Percentiles rank a stretch among this genome's conserved stretches.
phyloP scores from a whole-genome alignment of 2,797 vertebrate species.

The Fundulus diaphanus region DNA sequence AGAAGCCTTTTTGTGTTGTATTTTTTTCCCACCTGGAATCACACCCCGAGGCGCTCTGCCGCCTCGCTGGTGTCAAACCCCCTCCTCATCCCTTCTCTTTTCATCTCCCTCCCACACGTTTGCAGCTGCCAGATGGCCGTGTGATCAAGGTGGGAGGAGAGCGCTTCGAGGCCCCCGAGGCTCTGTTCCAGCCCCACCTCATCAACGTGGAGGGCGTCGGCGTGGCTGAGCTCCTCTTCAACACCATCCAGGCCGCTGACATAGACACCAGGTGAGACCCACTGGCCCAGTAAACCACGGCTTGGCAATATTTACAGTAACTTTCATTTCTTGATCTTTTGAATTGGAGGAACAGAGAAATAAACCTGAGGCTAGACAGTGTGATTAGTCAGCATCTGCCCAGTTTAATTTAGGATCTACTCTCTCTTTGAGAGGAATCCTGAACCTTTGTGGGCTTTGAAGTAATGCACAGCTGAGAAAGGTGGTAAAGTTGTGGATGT shows the following conservation, averaged over 20 bases:
- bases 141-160: constrained; percentile 99
- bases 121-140: constrained; percentile 95
- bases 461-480: no score
- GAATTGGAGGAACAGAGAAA: not conserved
- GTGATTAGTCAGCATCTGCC: not conserved
- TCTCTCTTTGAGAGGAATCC: not conserved
- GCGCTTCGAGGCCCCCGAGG: constrained; percentile 96
- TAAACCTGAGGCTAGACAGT: not conserved
- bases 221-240: constrained; percentile 97
- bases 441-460: not conserved
- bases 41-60: constrained; percentile 20
- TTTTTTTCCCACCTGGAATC: constrained; percentile 18
- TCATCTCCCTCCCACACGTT: constrained; percentile 56
- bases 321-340: not conserved
- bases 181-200: constrained; percentile 97
- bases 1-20: not conserved
- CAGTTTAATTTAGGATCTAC: not conserved
- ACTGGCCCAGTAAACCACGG: not conserved
- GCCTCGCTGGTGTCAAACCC: constrained; percentile 38
- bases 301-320: not conserved
- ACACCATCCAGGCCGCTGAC: constrained; percentile 99
- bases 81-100: constrained; percentile 11
- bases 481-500: not conserved
- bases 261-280: constrained; percentile 93
- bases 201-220: constrained; percentile 98